phyloP scores from a whole-genome alignment of 2,113 vertebrate species.

The Oxyura jamaicensis region DNA sequence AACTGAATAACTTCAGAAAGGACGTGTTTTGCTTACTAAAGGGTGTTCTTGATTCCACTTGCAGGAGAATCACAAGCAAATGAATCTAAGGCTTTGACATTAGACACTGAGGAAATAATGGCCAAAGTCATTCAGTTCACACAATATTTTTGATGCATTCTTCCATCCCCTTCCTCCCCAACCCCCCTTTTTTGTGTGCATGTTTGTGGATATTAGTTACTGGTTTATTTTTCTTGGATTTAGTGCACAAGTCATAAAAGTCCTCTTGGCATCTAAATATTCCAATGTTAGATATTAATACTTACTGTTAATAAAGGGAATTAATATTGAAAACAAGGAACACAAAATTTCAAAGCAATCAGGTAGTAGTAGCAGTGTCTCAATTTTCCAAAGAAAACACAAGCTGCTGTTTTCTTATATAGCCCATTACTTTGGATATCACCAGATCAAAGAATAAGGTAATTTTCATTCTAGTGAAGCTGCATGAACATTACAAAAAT shows the following conservation, averaged over 20 bases:
- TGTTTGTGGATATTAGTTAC: not conserved
- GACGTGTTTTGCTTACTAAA: not conserved
- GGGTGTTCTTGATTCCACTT: not conserved
- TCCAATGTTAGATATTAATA: not conserved
- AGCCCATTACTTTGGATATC: not conserved
- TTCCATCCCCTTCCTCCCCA: not conserved
- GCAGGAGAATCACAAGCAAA: not conserved
- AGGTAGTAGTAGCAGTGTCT: not conserved
- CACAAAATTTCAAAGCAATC: not conserved
- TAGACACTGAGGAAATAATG: not conserved
- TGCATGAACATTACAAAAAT: not conserved
- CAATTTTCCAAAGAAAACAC: not conserved
- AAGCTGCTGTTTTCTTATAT: not conserved
- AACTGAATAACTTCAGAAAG: not conserved
- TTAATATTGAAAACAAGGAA: not conserved
- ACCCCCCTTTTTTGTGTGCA: too few relatives aligned
- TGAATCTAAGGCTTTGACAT: not conserved
- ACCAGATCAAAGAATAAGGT: not conserved
- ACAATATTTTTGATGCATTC: not conserved
- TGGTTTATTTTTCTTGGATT: not conserved
- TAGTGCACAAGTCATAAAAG: not conserved
- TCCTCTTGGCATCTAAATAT: not conserved
- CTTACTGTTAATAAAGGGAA: not conserved
- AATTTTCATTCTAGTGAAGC: not conserved
- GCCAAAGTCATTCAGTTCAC: not conserved